phyloP scores from a whole-genome alignment of 30 jellyfish, hydroid and myxozoan genomes.

The Sanderia malayensis region DNA sequence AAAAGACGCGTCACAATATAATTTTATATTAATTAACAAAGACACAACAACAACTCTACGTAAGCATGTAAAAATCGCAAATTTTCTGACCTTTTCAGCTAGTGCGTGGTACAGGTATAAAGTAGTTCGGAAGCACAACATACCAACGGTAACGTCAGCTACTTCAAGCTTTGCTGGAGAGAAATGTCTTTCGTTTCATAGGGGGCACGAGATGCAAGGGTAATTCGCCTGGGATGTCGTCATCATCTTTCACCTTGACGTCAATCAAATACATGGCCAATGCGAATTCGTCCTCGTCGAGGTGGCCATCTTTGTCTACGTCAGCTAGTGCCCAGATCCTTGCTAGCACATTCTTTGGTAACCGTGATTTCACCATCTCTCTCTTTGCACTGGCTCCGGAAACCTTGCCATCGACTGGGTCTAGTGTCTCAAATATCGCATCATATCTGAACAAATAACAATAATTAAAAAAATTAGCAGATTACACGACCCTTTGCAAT shows the following conservation, averaged over 20 bases:
- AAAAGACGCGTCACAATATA: too few relatives aligned
- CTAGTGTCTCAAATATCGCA: conserved; percentile 65
- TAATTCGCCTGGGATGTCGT: conserved; percentile 87
- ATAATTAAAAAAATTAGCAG: too few relatives aligned
- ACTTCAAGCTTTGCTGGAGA: conserved; percentile 43
- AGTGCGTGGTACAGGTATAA: not conserved
- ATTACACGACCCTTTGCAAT: too few relatives aligned
- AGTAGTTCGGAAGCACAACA: not conserved
- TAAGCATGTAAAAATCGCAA: too few relatives aligned
- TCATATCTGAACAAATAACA: conserved; percentile 42
- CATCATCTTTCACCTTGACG: conserved; percentile 78
- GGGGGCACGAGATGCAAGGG: conserved; percentile 98
- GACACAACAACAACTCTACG: too few relatives aligned
- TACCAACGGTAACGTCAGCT: not conserved
- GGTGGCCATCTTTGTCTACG: conserved; percentile 98
- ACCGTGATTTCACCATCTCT: conserved; percentile 85
- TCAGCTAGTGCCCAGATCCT: conserved; percentile 98
- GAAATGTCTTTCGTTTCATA: conserved; percentile 71
- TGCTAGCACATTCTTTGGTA: conserved; percentile 95
- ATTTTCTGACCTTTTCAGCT: too few relatives aligned
- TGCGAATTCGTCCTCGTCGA: conserved; percentile 97
- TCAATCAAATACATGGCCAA: conserved; percentile 92
- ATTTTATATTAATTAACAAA: too few relatives aligned
- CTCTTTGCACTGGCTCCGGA: conserved; percentile 93
- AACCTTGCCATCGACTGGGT: conserved; percentile 85